Base-by-base conservation (phyloP, 2,888 invertebrate genomes). In the Sclerodermus sp. region DNA sequence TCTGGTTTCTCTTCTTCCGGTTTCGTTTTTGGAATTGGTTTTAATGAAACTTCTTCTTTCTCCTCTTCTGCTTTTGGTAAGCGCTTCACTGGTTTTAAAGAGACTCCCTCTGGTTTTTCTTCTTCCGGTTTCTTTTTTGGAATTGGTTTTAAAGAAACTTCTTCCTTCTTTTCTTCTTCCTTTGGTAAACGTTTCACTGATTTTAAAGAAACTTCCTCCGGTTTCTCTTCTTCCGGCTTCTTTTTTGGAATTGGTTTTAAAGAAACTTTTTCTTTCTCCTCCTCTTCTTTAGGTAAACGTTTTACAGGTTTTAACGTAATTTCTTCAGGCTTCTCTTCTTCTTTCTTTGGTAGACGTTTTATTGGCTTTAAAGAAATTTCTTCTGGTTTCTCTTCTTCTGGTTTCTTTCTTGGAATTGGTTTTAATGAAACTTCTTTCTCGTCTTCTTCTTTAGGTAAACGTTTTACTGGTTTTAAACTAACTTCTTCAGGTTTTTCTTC, bases 231-330 rank as follows among this genome's bases (percentile, higher is more conserved):
- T 8, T 23, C 23, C 3, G 23, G 23, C 23, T 23, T 23, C 23
- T 23, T 23, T 23, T 8, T 37, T 42, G 49, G 49, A 13, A 37
- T 16, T 10, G 70, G 65, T 57, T 70, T 70, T n/a, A 68, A 56
- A 46, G 53, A 48, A 29, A 68, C 62, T 30, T 42, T 37, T 30
- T 82, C 83, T 49, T 86, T 85, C 73, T 77, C 75, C 45, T 78
- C 75, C 67, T 64, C 34, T 68, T 71, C 49, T 3, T 8, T 18
- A 23, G 31, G 54, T 17, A 38, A 39, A 2, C 44, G 55, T 29
- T 50, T 62, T 0, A 67, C 56, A 14, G 71, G 59, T 49, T 72
- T 72, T 38, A 69, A 30, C 1, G 57, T 38, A 1, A 69, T 45
- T 23, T 55, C 50, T 49, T 66, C 67, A 14, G 52, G 47, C 38